Conservation (phyloP, 2,113 vertebrate genomes). For the Coreoperca whiteheadi region DNA sequence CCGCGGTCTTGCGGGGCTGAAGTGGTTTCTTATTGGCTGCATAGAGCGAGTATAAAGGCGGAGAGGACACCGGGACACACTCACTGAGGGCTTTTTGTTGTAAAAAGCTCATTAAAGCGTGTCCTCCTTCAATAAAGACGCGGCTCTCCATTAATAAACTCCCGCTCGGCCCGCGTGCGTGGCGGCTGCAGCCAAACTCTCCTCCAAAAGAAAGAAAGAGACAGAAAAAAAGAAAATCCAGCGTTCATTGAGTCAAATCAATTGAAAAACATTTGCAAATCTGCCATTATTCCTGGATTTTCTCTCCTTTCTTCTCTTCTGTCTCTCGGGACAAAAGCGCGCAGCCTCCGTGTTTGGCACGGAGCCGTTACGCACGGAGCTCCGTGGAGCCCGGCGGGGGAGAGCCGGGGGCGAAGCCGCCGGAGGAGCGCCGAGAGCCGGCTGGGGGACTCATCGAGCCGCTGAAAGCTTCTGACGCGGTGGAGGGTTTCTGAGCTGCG, state of each 20-base stretch:
- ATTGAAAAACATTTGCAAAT: slow-evolving; percentile 90
- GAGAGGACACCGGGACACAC: slow-evolving; percentile 83
- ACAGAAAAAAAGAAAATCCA: slow-evolving; percentile 38
- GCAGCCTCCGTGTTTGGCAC: slow-evolving; percentile 82
- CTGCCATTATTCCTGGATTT: slow-evolving; percentile 88
- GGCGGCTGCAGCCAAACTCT: slow-evolving; percentile 54
- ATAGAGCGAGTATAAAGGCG: slow-evolving; percentile 81
- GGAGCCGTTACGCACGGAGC: slow-evolving; percentile 83
- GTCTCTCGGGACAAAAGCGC: slow-evolving; percentile 76
- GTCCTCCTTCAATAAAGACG: slow-evolving; percentile 86
- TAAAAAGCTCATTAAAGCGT: slow-evolving; percentile 90
- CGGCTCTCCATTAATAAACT: slow-evolving; percentile 76
- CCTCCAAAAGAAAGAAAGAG: slow-evolving; percentile 16
- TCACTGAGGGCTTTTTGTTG: slow-evolving; percentile 85
- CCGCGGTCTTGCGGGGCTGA: slow-evolving; percentile 58
- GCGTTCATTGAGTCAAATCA: slow-evolving; percentile 87
- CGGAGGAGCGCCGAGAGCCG: not conserved
- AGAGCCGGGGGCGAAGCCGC: not conserved
- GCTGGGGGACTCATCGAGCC: not conserved
- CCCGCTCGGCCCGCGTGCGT: slow-evolving; percentile 67
- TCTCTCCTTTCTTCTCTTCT: slow-evolving; percentile 81
- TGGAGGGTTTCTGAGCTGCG: too few relatives aligned
- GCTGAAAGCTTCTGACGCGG: not conserved
- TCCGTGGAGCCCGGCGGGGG: slow-evolving; percentile 2
- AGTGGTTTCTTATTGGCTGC: slow-evolving; percentile 76